Percentiles rank a stretch among this genome's conserved stretches.
These are phyloP conservation scores for Bolborhynchus lineola DNA, from an alignment of 2,113 vertebrate species.

Conservation along the genomic window DNA sequence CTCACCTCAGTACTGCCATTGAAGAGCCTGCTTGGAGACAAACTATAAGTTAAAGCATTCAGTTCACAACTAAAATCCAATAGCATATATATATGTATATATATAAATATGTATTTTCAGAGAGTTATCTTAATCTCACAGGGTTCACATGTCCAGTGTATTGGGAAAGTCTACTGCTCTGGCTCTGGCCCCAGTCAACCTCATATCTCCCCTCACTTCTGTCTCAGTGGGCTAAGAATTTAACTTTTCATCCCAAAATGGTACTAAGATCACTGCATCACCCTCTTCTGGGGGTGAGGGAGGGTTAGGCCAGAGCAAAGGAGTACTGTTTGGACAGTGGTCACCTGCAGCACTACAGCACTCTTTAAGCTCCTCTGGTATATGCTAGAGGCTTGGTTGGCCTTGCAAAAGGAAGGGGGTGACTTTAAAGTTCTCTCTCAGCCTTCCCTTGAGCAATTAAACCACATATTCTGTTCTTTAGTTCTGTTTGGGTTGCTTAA, in stretches of 20 bases:
- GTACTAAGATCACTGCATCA: neutral
- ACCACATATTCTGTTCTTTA: neutral
- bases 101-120: neutral
- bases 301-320: neutral
- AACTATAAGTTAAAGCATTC: neutral
- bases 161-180: neutral
- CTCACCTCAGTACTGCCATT: neutral
- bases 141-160: neutral
- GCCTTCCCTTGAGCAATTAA: neutral
- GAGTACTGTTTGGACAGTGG: fast-evolving
- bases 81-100: fast-evolving
- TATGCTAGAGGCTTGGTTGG: neutral
- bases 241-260: neutral
- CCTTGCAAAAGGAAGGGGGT: neutral
- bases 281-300: neutral
- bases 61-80: neutral
- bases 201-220: neutral
- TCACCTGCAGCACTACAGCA: neutral
- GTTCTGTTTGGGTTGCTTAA: neutral
- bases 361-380: neutral
- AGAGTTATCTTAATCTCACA: neutral
- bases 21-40: neutral
- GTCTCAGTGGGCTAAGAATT: neutral
- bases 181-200: neutral
- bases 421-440: neutral